phyloP scores from a whole-genome alignment of 2,888 invertebrate species.

The Sarcophaga subvicina region DNA sequence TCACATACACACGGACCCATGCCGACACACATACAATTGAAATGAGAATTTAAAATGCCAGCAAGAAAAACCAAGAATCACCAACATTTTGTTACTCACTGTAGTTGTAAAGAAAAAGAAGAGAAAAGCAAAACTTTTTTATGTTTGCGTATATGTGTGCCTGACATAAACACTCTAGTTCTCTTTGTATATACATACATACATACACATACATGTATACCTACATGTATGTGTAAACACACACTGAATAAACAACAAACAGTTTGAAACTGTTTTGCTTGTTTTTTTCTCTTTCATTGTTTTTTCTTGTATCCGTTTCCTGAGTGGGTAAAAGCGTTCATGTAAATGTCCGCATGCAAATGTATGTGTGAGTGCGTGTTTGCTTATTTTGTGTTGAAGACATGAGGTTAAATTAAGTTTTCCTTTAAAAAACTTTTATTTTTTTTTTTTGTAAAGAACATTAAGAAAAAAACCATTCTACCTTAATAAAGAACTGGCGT shows the following conservation, averaged over 20 bases:
- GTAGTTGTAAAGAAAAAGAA: not conserved
- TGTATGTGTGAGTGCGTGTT: not conserved
- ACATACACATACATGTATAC: not conserved
- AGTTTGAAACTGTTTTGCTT: not conserved
- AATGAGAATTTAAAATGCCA: no score
- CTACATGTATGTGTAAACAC: no score
- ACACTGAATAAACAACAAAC: not conserved
- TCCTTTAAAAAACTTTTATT: not conserved
- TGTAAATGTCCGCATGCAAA: not conserved
- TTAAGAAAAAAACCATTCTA: not conserved
- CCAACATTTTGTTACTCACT: not conserved
- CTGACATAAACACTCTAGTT: conserved; percentile 4
- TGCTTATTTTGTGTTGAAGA: not conserved
- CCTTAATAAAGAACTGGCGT: not conserved
- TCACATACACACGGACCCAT: no score
- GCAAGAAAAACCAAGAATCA: no score
- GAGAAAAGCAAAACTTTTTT: not conserved
- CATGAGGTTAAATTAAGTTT: conserved; percentile 33
- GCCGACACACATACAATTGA: no score
- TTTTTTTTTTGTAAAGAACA: not conserved
- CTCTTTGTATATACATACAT: not conserved
- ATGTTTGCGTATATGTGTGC: not conserved
- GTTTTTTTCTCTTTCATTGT: not conserved
- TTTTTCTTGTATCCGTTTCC: not conserved
- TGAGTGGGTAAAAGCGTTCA: not conserved